Conservation (phyloP, 2,888 invertebrate species). For the Fissipunctia ypsillon region DNA sequence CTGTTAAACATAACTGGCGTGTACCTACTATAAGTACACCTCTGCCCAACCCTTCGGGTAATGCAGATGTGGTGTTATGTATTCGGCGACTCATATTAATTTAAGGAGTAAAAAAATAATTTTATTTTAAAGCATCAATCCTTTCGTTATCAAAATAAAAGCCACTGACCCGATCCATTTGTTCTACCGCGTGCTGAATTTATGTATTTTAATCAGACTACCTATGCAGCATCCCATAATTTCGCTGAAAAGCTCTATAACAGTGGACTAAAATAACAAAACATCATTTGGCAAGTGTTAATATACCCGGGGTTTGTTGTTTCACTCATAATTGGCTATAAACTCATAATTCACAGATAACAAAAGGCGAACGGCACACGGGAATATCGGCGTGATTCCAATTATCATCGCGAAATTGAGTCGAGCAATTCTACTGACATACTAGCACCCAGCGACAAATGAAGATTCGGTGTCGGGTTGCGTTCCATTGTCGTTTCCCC, state of each 20-base stretch:
- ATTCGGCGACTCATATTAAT: not conserved
- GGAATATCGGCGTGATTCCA: slow-evolving; percentile 83
- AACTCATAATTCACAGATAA: slow-evolving; percentile 82
- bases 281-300: slow-evolving; percentile 69
- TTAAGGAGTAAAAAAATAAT: not conserved
- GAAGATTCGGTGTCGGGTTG: slow-evolving; percentile 47
- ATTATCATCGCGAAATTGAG: slow-evolving; percentile 85
- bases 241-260: slow-evolving; percentile 47
- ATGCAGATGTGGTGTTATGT: too few relatives aligned
- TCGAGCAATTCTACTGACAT: slow-evolving; percentile 63
- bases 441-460: slow-evolving; percentile 54
- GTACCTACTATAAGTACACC: too few relatives aligned
- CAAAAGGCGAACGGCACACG: slow-evolving; percentile 80
- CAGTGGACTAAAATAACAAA: slow-evolving; percentile 64
- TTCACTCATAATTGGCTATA: slow-evolving; percentile 82
- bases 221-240: slow-evolving; percentile 35
- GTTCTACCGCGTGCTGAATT: slow-evolving; percentile 20
- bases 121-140: not conserved
- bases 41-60: too few relatives aligned
- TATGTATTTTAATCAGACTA: slow-evolving; percentile 44
- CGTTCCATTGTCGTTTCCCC: slow-evolving; percentile 60
- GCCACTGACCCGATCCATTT: not conserved
- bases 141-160: slow-evolving; percentile 9
- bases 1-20: too few relatives aligned
- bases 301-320: slow-evolving; percentile 72